Conservation (phyloP, 2,888 invertebrate species). For the Microctonus hyperodae region DNA sequence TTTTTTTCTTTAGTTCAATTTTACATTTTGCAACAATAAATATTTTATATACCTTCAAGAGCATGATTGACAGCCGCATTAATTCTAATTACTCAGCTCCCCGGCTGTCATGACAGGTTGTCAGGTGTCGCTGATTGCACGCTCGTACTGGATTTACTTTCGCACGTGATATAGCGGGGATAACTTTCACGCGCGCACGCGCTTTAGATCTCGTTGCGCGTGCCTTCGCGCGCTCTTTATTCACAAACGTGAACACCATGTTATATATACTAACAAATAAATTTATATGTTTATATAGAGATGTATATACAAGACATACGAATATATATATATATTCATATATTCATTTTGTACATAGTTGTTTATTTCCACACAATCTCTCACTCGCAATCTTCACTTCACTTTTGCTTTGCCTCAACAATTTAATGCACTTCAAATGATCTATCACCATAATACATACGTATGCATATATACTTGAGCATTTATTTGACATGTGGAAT, state of each 20-base stretch:
- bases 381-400: constrained; percentile 11
- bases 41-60: neutral
- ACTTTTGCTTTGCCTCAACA: constrained; percentile 37
- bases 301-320: too few relatives aligned
- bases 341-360: constrained; percentile 37
- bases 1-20: neutral
- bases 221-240: constrained; percentile 33
- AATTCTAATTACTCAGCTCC: constrained; percentile 51
- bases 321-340: too few relatives aligned
- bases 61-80: constrained; percentile 49
- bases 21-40: neutral
- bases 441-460: constrained; percentile 15
- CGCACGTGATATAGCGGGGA: constrained; percentile 23
- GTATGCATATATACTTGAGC: too few relatives aligned
- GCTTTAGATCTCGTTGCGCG: constrained; percentile 35
- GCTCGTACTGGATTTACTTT: neutral
- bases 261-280: constrained; percentile 43
- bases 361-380: constrained; percentile 20
- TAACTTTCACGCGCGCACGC: constrained; percentile 41
- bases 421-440: constrained; percentile 40
- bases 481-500: neutral
- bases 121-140: constrained; percentile 23
- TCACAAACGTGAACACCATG: constrained; percentile 22
- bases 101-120: constrained; percentile 34
- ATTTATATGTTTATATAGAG: constrained; percentile 25